A percentile compares a stretch with the other conserved stretches of the same genome.
These are phyloP conservation scores for Gasteruption jaculator DNA, from an alignment of 2,888 invertebrate genomes.

Conservation along the genomic window DNA sequence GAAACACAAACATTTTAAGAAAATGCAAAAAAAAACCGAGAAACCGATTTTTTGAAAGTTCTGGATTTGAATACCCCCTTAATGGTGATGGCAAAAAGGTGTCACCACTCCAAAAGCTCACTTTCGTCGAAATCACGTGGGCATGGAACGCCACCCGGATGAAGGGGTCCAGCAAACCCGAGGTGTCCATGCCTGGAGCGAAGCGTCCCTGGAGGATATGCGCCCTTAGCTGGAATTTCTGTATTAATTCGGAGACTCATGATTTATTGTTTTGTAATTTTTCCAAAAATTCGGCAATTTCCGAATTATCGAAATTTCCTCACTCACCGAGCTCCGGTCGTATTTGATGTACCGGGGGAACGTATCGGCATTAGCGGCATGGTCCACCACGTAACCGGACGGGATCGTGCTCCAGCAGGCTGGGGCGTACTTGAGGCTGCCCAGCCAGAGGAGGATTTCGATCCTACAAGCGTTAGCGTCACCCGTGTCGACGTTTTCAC, in stretches of 20 bases:
- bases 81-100: too few species aligned
- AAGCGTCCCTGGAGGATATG: slow-evolving; percentile 69
- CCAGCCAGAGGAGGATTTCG: slow-evolving; percentile 45
- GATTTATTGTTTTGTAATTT: slow-evolving; percentile 40
- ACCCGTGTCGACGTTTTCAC: slow-evolving; percentile 7
- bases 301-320: too few species aligned
- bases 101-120: slow-evolving; percentile 40
- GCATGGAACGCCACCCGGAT: slow-evolving; percentile 49
- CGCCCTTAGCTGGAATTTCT: slow-evolving; percentile 60
- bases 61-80: too few species aligned
- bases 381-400: slow-evolving; percentile 39
- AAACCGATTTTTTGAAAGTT: too few species aligned
- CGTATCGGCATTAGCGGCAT: slow-evolving; percentile 22
- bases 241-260: slow-evolving; percentile 35
- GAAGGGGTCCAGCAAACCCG: slow-evolving; percentile 56
- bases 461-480: slow-evolving; percentile 40
- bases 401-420: slow-evolving; percentile 44
- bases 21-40: too few species aligned
- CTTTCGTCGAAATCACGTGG: slow-evolving; percentile 48
- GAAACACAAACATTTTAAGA: too few species aligned
- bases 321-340: slow-evolving; percentile 33
- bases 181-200: slow-evolving; percentile 55
- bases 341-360: slow-evolving; percentile 44
- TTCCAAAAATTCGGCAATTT: too few species aligned
- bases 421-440: slow-evolving; percentile 33